A percentile compares a stretch with the other conserved stretches of the same genome.
These are phyloP conservation scores for Galbula dea DNA, from an alignment of 2,113 vertebrate species.

Conservation along the genomic window DNA sequence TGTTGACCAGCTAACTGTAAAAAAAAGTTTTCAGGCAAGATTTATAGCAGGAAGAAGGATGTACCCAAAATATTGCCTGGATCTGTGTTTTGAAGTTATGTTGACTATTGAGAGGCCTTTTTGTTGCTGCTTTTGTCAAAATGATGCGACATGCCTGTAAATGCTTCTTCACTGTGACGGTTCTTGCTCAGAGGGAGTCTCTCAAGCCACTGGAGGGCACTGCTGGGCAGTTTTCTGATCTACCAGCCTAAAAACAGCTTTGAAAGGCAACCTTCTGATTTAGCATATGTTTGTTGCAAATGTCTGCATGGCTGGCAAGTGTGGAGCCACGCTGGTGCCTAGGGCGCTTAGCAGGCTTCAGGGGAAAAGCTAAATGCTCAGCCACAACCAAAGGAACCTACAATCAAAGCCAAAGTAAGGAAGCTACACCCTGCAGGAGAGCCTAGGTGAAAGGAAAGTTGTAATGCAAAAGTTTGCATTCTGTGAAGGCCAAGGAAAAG, in stretches of 20 bases:
- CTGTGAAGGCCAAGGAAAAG: not conserved
- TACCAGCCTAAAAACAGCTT: not conserved
- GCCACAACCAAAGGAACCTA: not conserved
- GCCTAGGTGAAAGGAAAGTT: not conserved
- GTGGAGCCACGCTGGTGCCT: not conserved
- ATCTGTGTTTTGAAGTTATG: not conserved
- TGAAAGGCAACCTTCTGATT: not conserved
- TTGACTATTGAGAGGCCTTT: not conserved
- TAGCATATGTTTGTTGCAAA: not conserved
- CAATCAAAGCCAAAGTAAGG: not conserved
- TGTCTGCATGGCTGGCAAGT: not conserved
- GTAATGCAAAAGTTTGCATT: not conserved
- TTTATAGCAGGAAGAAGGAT: not conserved
- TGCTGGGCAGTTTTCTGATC: not conserved
- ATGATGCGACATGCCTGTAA: not conserved
- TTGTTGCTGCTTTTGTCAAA: not conserved
- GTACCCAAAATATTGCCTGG: not conserved
- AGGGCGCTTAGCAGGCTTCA: not conserved
- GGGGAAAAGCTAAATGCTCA: not conserved
- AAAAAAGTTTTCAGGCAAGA: not conserved
- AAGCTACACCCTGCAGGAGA: not conserved
- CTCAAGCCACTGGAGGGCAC: not conserved
- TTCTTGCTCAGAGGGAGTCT: not conserved
- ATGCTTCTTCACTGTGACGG: accelerated
- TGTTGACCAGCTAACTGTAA: not conserved